Evolutionary conservation across 2,113 vertebrate species (phyloP).

Genomic region (Oryzias melastigma): DNA sequence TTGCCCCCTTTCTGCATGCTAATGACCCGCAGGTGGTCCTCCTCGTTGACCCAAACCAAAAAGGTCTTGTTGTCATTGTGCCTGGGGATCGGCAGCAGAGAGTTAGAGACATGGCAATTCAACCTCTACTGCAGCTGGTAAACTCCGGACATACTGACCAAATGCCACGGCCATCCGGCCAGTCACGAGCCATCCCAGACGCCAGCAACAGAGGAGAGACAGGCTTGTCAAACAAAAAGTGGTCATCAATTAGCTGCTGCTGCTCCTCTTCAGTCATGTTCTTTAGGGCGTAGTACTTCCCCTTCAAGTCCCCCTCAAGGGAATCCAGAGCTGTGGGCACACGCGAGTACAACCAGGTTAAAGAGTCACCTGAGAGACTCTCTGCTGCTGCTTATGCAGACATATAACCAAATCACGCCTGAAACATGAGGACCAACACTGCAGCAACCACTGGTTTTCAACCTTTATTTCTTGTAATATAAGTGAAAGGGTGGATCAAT

Average conservation of each 20-base stretch:
- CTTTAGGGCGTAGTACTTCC: conserved; percentile 90
- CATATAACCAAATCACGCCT: no score
- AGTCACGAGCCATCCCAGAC: conserved; percentile 92
- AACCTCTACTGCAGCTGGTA: background rate
- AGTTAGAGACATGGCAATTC: background rate
- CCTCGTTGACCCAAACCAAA: conserved; percentile 96
- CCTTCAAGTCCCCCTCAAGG: conserved; percentile 89
- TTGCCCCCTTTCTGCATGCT: conserved; percentile 98
- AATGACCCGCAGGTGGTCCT: conserved; percentile 96
- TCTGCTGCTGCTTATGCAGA: no score
- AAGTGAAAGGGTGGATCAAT: no score
- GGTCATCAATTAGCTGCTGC: conserved; percentile 95
- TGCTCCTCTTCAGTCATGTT: conserved; percentile 95
- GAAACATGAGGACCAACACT: no score
- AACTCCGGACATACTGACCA: conserved; percentile 74
- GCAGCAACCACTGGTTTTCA: no score
- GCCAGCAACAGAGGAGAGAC: conserved; percentile 91
- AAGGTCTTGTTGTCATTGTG: conserved; percentile 97
- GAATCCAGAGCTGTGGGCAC: conserved; percentile 64
- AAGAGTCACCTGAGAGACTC: no score
- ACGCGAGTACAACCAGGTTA: background rate
- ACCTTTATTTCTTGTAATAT: no score
- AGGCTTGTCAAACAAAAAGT: conserved; percentile 96
- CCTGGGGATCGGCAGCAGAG: conserved; percentile 65
- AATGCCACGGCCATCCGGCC: conserved; percentile 93